Evolutionary conservation across 2,888 invertebrate species (phyloP).

Genomic region (Ramazzottius varieornatus): DNA sequence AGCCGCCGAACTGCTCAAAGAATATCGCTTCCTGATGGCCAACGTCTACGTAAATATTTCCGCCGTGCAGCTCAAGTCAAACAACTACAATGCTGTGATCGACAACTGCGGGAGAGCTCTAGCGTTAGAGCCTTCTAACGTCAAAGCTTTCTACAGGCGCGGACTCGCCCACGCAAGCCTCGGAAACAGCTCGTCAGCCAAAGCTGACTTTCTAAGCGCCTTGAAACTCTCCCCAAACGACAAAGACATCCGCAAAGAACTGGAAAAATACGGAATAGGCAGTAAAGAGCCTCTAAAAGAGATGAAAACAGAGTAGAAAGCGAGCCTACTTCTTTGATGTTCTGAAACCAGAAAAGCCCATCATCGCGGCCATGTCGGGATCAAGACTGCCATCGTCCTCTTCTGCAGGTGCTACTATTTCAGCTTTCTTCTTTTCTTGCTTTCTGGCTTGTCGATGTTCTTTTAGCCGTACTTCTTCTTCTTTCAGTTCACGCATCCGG

Average conservation of each 20-base stretch:
- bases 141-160: constrained; percentile 29
- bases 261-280: no score
- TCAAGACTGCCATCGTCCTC: constrained; percentile 24
- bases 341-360: constrained; percentile 85
- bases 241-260: not conserved
- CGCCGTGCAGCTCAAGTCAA: constrained; percentile 42
- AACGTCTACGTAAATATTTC: constrained; percentile 50
- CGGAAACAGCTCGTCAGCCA: constrained; percentile 8
- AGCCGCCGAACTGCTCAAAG: constrained; percentile 8
- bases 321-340: constrained; percentile 48
- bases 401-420: constrained; percentile 33
- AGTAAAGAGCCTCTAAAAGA: no score
- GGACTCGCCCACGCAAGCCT: constrained; percentile 25
- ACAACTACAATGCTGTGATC: constrained; percentile 38
- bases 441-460: constrained; percentile 61
- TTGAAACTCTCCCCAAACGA: not conserved
- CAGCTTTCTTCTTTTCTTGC: constrained; percentile 60
- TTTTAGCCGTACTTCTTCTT: constrained; percentile 80
- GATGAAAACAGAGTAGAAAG: no score
- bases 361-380: constrained; percentile 53
- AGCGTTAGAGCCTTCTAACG: constrained; percentile 23
- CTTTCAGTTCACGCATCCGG: constrained; percentile 64
- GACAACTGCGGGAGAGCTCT: constrained; percentile 32
- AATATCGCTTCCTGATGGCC: constrained; percentile 10
- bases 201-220: not conserved